Conservation (phyloP, 2,797 vertebrate genomes). For the Ctenopoma kingsleyae region DNA sequence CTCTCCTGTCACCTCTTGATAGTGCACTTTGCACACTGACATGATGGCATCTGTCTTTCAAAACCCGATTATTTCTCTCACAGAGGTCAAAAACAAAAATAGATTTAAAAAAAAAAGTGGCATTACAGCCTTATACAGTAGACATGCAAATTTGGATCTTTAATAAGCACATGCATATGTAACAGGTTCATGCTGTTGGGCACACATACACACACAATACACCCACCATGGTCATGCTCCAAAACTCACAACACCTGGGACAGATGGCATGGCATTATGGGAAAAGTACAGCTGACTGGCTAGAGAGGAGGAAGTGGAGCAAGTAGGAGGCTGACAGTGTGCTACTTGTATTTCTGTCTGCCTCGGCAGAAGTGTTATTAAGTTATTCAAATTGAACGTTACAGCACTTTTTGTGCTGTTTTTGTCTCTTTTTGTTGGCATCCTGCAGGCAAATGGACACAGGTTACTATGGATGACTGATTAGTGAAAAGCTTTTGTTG, state of each 20-base stretch:
- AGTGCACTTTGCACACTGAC: slow-evolving; percentile 28
- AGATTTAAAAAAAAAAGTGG: neutral
- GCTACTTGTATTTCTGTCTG: slow-evolving; percentile 51
- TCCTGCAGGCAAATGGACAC: slow-evolving; percentile 7
- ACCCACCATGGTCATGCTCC: slow-evolving; percentile 57
- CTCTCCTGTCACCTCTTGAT: slow-evolving; percentile 35
- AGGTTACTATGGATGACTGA: slow-evolving; percentile 17
- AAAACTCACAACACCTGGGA: slow-evolving; percentile 72
- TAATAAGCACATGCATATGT: neutral
- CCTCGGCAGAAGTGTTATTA: slow-evolving; percentile 37
- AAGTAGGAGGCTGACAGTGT: slow-evolving; percentile 62
- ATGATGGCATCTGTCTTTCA: slow-evolving; percentile 41
- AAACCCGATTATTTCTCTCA: slow-evolving; percentile 40
- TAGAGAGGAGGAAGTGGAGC: slow-evolving; percentile 26
- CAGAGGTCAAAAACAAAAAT: slow-evolving; percentile 14
- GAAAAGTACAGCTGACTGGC: slow-evolving; percentile 60
- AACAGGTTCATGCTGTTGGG: neutral
- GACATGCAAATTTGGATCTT: slow-evolving; percentile 9
- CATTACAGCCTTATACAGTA: neutral
- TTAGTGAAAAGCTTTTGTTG: slow-evolving; percentile 50
- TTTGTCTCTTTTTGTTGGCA: neutral
- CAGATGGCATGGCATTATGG: slow-evolving; percentile 74
- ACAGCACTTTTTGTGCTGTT: slow-evolving; percentile 12
- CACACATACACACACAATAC: slow-evolving; percentile 1
- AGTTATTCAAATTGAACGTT: slow-evolving; percentile 40